Evolutionary conservation across 2,113 vertebrate genomes (phyloP).

Genomic region (Lampris megalopsis): DNA sequence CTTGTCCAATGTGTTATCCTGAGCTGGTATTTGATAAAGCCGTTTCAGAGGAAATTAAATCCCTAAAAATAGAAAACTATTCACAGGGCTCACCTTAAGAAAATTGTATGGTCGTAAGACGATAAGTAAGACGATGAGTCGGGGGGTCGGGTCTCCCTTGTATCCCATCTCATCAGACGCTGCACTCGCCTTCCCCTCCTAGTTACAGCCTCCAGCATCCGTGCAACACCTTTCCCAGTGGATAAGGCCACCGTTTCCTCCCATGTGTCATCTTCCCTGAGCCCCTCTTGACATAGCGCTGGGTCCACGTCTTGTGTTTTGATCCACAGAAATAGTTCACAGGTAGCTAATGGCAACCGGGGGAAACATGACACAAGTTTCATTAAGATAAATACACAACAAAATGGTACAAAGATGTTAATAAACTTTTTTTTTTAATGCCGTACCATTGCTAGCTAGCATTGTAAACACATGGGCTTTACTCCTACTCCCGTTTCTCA

Average conservation of each 20-base stretch:
- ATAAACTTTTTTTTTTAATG: too few relatives aligned
- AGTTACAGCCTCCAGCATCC: background rate
- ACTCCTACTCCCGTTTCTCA: too few relatives aligned
- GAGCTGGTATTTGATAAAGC: too few relatives aligned
- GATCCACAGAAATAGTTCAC: background rate
- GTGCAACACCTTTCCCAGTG: slow-evolving; percentile 20
- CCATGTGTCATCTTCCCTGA: slow-evolving; percentile 1
- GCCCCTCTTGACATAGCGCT: background rate
- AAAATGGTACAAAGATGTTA: background rate
- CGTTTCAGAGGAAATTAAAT: too few relatives aligned
- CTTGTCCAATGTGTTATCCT: too few relatives aligned
- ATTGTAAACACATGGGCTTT: too few relatives aligned
- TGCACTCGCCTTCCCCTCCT: background rate
- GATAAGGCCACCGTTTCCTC: background rate
- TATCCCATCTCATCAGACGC: background rate
- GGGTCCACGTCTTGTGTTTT: background rate
- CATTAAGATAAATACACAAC: background rate
- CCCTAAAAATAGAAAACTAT: too few relatives aligned
- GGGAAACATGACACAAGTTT: background rate
- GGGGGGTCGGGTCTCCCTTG: background rate
- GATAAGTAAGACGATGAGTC: too few relatives aligned
- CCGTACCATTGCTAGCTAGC: too few relatives aligned
- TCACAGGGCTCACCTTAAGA: too few relatives aligned
- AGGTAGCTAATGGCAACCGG: slow-evolving; percentile 32
- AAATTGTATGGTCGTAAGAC: too few relatives aligned